Evolutionary conservation across 2,113 vertebrate species (phyloP).

Genomic region (Saccopteryx bilineata): DNA sequence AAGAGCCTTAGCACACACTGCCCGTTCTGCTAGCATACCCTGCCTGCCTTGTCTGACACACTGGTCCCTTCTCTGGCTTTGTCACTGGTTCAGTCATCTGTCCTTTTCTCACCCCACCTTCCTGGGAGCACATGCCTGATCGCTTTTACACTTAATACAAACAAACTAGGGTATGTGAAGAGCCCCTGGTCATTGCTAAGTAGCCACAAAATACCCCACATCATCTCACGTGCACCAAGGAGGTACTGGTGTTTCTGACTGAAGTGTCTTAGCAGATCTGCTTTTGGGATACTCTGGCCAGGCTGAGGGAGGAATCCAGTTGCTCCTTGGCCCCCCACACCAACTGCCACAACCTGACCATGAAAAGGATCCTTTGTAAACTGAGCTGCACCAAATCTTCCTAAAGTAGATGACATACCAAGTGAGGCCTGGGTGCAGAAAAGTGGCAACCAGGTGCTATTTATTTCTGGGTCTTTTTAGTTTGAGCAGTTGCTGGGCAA

Average conservation of each 20-base stretch:
- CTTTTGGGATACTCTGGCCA: not conserved
- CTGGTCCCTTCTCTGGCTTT: not conserved
- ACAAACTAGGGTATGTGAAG: not conserved
- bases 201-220: not conserved
- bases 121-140: not conserved
- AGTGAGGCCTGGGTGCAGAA: not conserved
- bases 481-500: not conserved
- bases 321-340: not conserved
- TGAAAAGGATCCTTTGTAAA: constrained; percentile 23
- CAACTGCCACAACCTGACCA: not conserved
- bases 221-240: fast-evolving
- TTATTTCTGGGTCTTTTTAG: not conserved
- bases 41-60: not conserved
- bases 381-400: not conserved
- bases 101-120: not conserved
- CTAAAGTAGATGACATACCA: not conserved
- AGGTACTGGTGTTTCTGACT: not conserved
- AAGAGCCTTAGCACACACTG: not conserved
- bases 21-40: fast-evolving
- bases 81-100: not conserved
- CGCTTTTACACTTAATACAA: not conserved
- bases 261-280: not conserved
- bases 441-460: not conserved
- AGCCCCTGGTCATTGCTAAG: not conserved
- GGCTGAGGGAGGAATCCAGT: not conserved